These are phyloP conservation scores for Conus betulinus DNA, from an alignment of 1,140 invertebrate genomes.

Conservation along the genomic window DNA sequence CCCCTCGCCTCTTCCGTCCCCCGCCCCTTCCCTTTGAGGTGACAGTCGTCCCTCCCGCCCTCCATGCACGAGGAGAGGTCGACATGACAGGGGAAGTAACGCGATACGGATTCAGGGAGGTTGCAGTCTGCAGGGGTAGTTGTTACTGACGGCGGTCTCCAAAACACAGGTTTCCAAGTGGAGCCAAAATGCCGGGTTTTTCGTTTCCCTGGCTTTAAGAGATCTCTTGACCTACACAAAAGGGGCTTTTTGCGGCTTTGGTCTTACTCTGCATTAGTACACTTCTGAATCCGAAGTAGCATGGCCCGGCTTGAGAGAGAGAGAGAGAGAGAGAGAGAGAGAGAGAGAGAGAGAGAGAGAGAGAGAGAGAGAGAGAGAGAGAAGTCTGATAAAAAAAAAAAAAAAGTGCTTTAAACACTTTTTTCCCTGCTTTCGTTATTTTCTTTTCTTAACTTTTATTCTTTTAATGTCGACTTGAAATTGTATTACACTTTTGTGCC, in stretches of 20 bases:
- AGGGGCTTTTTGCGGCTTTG: neutral
- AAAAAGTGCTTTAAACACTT: too few species aligned
- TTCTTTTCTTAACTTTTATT: too few species aligned
- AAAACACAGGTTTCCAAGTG: neutral
- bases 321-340: neutral
- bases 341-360: too few species aligned
- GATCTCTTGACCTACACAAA: neutral
- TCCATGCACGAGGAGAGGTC: neutral
- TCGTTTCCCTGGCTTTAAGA: neutral
- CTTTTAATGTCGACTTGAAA: too few species aligned
- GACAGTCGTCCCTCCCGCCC: neutral
- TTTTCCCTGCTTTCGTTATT: too few species aligned
- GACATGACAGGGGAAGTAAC: neutral
- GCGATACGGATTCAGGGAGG: neutral
- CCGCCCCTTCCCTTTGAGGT: neutral
- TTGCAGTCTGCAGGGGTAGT: neutral
- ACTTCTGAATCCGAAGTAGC: too few species aligned
- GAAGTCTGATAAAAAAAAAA: too few species aligned
- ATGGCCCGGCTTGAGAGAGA: neutral
- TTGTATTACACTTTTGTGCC: too few species aligned
- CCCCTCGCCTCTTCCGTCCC: neutral
- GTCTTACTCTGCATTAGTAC: neutral
- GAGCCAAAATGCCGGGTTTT: neutral
- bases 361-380: too few species aligned
- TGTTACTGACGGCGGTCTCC: neutral